Percentiles rank a stretch among this genome's conserved stretches.
Conservation (phyloP, 1,140 invertebrate species). For the Hycleus cichorii region DNA sequence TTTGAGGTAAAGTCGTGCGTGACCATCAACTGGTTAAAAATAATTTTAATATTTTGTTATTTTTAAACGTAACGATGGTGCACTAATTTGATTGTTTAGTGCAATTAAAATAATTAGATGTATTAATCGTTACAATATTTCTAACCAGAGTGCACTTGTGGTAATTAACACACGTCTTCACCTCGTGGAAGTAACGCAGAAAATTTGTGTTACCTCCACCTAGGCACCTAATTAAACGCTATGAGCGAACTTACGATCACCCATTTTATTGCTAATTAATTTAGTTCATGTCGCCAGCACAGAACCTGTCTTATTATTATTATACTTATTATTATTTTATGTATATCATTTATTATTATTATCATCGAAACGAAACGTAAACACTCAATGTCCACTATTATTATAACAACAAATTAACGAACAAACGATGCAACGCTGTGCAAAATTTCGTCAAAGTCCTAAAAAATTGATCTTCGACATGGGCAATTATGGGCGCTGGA, state of each 20-base stretch:
- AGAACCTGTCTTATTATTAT: slow-evolving; percentile 19
- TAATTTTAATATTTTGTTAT: neutral
- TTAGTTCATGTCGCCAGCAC: slow-evolving; percentile 30
- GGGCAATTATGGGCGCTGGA: too few relatives aligned
- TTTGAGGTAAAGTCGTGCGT: slow-evolving; percentile 10
- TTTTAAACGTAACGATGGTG: slow-evolving; percentile 8
- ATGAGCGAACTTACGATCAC: slow-evolving; percentile 29
- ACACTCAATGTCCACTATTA: slow-evolving; percentile 30
- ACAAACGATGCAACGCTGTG: slow-evolving; percentile 27
- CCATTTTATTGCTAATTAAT: slow-evolving; percentile 39
- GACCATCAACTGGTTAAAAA: slow-evolving; percentile 9
- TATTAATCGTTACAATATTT: neutral
- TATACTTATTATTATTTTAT: neutral
- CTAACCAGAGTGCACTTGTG: slow-evolving; percentile 21
- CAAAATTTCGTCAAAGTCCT: neutral
- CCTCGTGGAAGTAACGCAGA: slow-evolving; percentile 18
- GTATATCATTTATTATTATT: neutral
- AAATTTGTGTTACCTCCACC: slow-evolving; percentile 20
- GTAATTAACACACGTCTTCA: slow-evolving; percentile 12
- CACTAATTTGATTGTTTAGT: neutral
- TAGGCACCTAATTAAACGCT: slow-evolving; percentile 39
- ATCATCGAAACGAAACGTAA: slow-evolving; percentile 14
- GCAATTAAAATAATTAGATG: neutral
- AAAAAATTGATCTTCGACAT: too few relatives aligned
- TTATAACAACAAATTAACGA: slow-evolving; percentile 36